A percentile compares a stretch with the other conserved stretches of the same genome.
Evolutionary conservation across 1,140 invertebrate genomes (phyloP).

Genomic region (Drosophila asahinai): DNA sequence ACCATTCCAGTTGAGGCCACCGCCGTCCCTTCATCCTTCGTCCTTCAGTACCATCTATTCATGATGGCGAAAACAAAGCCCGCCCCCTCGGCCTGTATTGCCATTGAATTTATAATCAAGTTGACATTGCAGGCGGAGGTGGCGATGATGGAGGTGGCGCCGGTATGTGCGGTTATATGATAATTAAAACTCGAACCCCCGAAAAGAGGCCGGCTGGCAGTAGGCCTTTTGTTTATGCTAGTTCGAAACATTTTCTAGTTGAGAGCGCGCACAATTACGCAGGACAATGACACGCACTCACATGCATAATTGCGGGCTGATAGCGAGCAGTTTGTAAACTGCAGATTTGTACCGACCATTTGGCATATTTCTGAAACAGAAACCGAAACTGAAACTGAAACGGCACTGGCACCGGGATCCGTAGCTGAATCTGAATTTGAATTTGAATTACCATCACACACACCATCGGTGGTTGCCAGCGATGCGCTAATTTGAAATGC

Average conservation of each 20-base stretch:
- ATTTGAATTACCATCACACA: conserved; percentile 34
- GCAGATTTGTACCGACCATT: conserved; percentile 40
- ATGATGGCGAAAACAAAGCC: conserved; percentile 56
- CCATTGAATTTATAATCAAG: conserved; percentile 77
- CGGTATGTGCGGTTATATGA: conserved; percentile 55
- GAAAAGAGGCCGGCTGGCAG: conserved; percentile 37
- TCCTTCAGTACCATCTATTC: conserved; percentile 32
- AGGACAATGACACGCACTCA: conserved; percentile 33
- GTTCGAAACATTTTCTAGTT: conserved; percentile 43
- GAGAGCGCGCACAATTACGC: conserved; percentile 28
- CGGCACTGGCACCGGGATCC: neutral
- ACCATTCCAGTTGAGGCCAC: conserved; percentile 6
- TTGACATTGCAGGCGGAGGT: conserved; percentile 53
- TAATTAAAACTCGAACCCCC: conserved; percentile 64
- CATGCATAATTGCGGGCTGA: conserved; percentile 47
- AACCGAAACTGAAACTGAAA: neutral
- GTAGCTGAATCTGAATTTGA: conserved; percentile 16
- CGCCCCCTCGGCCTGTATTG: conserved; percentile 34
- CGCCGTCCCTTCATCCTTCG: no score
- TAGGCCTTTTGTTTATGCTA: conserved; percentile 37
- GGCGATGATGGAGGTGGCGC: neutral
- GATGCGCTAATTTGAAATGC: conserved; percentile 60
- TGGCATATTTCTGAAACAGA: conserved; percentile 37
- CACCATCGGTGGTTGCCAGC: conserved; percentile 20
- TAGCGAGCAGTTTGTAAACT: conserved; percentile 44